A percentile compares a stretch with the other conserved stretches of the same genome.
These are phyloP conservation scores for Vanessa cardui DNA, from an alignment of 2,888 invertebrate genomes.

Conservation along the genomic window DNA sequence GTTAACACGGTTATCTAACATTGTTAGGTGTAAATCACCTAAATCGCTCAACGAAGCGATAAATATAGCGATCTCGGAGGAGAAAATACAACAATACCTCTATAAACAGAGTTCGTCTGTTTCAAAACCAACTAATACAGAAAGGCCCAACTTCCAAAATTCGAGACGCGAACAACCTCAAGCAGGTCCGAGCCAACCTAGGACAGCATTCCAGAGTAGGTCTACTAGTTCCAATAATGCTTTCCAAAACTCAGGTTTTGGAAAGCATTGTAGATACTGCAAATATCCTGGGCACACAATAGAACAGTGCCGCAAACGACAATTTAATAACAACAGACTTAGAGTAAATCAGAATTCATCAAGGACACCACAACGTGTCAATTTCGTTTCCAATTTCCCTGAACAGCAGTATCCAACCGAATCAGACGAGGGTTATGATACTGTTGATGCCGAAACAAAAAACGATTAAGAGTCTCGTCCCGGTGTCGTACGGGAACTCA, in stretches of 20 bases:
- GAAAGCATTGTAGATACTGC: constrained; percentile 37
- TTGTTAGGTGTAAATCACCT: no score
- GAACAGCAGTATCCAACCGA: background rate
- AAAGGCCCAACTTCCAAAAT: background rate
- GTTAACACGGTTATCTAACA: no score
- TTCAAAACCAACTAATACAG: background rate
- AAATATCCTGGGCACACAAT: constrained; percentile 28
- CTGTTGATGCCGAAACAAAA: constrained; percentile 16
- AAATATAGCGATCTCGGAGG: constrained; percentile 35
- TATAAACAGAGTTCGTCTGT: constrained; percentile 8
- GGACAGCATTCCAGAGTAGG: background rate
- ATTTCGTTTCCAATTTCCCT: background rate
- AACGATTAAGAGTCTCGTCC: constrained; percentile 25
- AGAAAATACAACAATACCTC: constrained; percentile 21
- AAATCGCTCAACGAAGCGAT: constrained; percentile 39
- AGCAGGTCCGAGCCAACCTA: background rate
- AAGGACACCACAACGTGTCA: background rate
- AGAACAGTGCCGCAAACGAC: constrained; percentile 30
- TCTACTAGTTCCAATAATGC: background rate
- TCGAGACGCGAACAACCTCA: background rate
- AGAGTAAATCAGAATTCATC: constrained; percentile 2
- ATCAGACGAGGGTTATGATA: constrained; percentile 4
- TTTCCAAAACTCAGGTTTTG: background rate
- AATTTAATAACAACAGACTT: constrained; percentile 24
- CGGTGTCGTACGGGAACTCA: constrained; percentile 26